phyloP scores from a whole-genome alignment of 1,140 invertebrate species.

The Danaus plexippus region DNA sequence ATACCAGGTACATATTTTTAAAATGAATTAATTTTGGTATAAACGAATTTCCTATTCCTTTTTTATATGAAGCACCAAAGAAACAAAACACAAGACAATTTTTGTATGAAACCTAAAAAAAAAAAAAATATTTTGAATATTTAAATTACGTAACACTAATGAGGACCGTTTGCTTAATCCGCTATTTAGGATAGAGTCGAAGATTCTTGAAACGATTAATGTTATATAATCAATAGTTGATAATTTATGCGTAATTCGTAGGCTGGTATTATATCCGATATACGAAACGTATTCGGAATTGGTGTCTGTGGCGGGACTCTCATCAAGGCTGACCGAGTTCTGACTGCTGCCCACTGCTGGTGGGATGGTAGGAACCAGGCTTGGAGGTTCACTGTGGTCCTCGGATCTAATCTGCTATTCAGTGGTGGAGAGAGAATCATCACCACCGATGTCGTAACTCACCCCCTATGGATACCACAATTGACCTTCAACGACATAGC shows the following conservation, averaged over 20 bases:
- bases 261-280: constrained; percentile 34
- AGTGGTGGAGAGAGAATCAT: constrained; percentile 34
- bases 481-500: constrained; percentile 30
- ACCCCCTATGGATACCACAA: constrained; percentile 24
- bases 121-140: no score
- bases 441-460: constrained; percentile 22
- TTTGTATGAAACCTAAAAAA: no score
- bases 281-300: constrained; percentile 14
- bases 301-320: constrained; percentile 34
- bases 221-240: constrained; percentile 9
- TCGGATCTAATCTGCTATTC: constrained; percentile 35
- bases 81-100: no score
- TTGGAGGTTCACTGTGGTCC: constrained; percentile 30
- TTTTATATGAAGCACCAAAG: no score
- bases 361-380: constrained; percentile 30
- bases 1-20: constrained; percentile 26
- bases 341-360: constrained; percentile 48
- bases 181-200: no score
- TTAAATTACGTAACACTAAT: no score
- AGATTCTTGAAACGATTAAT: background rate
- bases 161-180: no score
- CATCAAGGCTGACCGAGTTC: constrained; percentile 22
- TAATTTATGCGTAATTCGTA: constrained; percentile 10
- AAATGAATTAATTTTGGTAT: no score
- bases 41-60: no score